Base-by-base conservation (phyloP, 2,888 invertebrate species). In the Sarcophaga rosellei region DNA sequence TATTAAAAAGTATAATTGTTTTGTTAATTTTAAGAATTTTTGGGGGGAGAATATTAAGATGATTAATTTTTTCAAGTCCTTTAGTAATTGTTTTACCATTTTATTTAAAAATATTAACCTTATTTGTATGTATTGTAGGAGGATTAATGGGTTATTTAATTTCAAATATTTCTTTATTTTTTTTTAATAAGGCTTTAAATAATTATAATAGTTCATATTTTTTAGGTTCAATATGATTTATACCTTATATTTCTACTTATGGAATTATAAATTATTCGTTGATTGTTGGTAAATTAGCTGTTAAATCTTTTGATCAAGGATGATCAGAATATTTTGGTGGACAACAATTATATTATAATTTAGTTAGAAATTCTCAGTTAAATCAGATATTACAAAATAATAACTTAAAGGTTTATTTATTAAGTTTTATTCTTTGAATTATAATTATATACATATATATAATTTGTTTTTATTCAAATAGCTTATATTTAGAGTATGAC, bases 101-200 rank as follows among this genome's bases (percentile, higher is more conserved):
- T 86, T 91, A 91, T 92, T 90, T 95, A 91, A 95, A 95, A 90
- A 90, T 94, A 89, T 93, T 95, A 91, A 94, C 94, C 66, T 93
- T 95, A 92, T 92, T 94, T 92, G 92, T 94, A 1, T 94, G 92
- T 91, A 85, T 94, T 81, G 1, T 93, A 5, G 94, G 94, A 0
- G 90, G 90, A 1, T 77, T 93, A 1, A 63, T 94, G 85, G 94
- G 94, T 0, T 93, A 91, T 92, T 89, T 94, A 87, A 87, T 94
- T 90, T 94, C 94, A 89, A 93, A 92, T 90, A 93, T 94, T 90
- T 92, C 89, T 81, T 93, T 93, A 87, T 93, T 91, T 93, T 93
- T 92, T 77, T 94, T 93, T 95, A 89, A 92, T 94, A 88, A 90
- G 92, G 86, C 91, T 91, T 92, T 90, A 95, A 91, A 95, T 95